Percentiles rank a stretch among this genome's conserved stretches.
Conservation (phyloP, 1,140 invertebrate genomes). For the Drosophila azteca region DNA sequence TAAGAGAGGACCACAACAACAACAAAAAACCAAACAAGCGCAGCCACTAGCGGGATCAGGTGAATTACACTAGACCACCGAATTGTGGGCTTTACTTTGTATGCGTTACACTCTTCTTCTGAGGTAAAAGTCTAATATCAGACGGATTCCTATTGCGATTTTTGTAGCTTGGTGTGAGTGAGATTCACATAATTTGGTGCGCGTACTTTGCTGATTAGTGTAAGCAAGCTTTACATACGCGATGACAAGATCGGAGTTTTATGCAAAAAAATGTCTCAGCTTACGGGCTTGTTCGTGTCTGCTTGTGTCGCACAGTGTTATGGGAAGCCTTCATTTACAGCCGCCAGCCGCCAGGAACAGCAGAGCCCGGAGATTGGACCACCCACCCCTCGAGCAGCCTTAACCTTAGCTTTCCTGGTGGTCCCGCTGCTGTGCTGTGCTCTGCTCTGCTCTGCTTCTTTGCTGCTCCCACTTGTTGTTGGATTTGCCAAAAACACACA, state of each 20-base stretch:
- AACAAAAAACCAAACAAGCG: constrained; percentile 30
- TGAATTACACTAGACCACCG: constrained; percentile 53
- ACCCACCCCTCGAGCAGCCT: constrained; percentile 70
- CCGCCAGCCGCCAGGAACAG: constrained; percentile 42
- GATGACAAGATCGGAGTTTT: constrained; percentile 7
- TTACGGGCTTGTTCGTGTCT: constrained; percentile 7
- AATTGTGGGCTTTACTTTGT: not conserved
- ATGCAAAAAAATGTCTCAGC: constrained; percentile 38
- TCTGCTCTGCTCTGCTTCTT: constrained; percentile 27
- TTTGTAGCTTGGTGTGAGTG: not conserved
- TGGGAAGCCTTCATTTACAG: constrained; percentile 54
- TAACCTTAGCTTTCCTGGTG: constrained; percentile 41
- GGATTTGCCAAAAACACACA: constrained; percentile 65
- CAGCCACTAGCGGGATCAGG: constrained; percentile 55
- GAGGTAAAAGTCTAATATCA: too few species aligned
- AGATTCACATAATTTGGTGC: not conserved
- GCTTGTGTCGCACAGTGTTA: constrained; percentile 55
- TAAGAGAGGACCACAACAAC: constrained; percentile 45
- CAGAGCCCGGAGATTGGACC: constrained; percentile 50
- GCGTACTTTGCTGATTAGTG: constrained; percentile 5
- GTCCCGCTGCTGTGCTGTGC: constrained; percentile 29
- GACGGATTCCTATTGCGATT: not conserved
- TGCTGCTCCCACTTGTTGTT: constrained; percentile 53
- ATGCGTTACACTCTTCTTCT: not conserved
- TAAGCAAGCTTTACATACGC: constrained; percentile 9